Evolutionary conservation across 1,140 invertebrate genomes (phyloP).

Genomic region (Latrodectus geometricus): DNA sequence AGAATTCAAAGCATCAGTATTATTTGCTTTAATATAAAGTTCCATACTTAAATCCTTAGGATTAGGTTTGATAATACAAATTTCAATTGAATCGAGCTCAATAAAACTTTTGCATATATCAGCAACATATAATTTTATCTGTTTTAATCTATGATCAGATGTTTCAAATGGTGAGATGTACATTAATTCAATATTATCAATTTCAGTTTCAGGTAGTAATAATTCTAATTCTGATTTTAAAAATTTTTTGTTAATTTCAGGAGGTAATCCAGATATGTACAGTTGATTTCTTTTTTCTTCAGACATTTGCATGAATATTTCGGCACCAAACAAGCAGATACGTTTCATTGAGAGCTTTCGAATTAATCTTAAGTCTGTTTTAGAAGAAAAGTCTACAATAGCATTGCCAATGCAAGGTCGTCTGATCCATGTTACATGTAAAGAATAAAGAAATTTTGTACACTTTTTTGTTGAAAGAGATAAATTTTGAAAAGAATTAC

Average conservation of each 20-base stretch:
- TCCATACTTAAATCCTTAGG: constrained; percentile 12
- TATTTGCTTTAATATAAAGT: not conserved
- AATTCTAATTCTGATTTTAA: constrained; percentile 10
- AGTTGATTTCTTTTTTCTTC: constrained; percentile 13
- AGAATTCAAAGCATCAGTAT: not conserved
- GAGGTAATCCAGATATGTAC: constrained; percentile 17
- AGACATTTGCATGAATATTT: constrained; percentile 33
- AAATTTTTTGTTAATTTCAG: constrained; percentile 2
- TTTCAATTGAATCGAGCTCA: not conserved
- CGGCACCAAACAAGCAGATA: not conserved
- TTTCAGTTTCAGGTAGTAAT: constrained; percentile 3
- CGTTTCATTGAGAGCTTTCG: constrained; percentile 25
- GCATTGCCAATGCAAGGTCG: constrained; percentile 18
- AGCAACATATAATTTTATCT: constrained; percentile 1
- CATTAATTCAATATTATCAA: constrained; percentile 14
- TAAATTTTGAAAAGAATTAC: not conserved
- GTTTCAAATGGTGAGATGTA: constrained; percentile 26
- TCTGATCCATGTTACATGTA: constrained; percentile 30
- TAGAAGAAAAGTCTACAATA: constrained; percentile 2
- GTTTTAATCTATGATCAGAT: constrained; percentile 3
- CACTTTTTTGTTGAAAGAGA: not conserved
- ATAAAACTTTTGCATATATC: not conserved
- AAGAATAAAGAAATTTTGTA: not conserved
- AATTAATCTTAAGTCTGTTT: not conserved
- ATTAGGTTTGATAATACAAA: constrained; percentile 7